These are phyloP conservation scores for Nineta flava DNA, from an alignment of 2,888 invertebrate genomes.

Conservation along the genomic window DNA sequence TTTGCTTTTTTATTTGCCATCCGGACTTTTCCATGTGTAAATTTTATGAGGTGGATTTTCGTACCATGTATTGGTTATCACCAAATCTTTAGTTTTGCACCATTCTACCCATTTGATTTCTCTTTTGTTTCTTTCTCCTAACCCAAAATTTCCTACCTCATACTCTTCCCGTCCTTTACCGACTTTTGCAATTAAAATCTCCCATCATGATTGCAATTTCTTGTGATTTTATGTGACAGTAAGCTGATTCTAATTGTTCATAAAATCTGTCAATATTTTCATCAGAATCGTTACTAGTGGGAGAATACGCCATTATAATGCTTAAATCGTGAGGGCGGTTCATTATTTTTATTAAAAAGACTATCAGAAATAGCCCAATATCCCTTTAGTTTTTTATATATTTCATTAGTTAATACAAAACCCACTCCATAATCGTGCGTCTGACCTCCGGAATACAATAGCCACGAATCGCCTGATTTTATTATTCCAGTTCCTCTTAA, in stretches of 20 bases:
- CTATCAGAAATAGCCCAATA: neutral
- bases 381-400: neutral
- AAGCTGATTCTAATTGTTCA: neutral
- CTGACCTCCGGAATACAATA: neutral
- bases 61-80: slow-evolving; percentile 3
- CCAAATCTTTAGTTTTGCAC: neutral
- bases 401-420: neutral
- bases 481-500: neutral
- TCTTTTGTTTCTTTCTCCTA: neutral
- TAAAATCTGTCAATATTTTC: neutral
- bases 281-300: neutral
- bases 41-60: neutral
- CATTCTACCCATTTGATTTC: slow-evolving; percentile 1
- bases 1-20: slow-evolving; percentile 1
- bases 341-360: neutral
- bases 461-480: neutral
- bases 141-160: neutral
- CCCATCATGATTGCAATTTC: slow-evolving; percentile 3
- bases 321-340: neutral
- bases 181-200: slow-evolving; percentile 4
- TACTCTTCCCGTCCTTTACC: neutral
- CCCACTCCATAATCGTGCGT: neutral
- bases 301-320: neutral
- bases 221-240: neutral
- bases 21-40: neutral